A percentile compares a stretch with the other conserved stretches of the same genome.
Conservation (phyloP, 2,797 vertebrate genomes). For the Nyctalus aviator region DNA sequence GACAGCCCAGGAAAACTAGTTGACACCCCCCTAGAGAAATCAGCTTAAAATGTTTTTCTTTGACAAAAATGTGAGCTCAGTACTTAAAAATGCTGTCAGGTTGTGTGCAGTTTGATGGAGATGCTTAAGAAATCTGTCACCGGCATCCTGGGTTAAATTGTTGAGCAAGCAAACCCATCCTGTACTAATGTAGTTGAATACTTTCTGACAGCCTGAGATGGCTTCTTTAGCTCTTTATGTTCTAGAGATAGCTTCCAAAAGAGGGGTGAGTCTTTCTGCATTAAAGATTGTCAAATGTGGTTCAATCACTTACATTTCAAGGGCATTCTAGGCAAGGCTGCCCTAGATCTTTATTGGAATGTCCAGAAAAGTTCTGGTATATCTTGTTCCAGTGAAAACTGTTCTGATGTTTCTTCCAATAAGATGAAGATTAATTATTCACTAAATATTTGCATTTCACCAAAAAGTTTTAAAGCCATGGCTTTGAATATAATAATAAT, state of each 20-base stretch:
- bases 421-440: background rate
- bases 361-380: slow-evolving; percentile 49
- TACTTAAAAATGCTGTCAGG: slow-evolving; percentile 77
- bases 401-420: slow-evolving; percentile 55
- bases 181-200: slow-evolving; percentile 66
- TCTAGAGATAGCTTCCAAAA: slow-evolving; percentile 73
- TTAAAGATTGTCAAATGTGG: slow-evolving; percentile 60
- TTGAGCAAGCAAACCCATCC: slow-evolving; percentile 63
- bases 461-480: background rate
- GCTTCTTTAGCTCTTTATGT: slow-evolving; percentile 71
- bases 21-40: slow-evolving; percentile 71
- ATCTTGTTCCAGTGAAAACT: slow-evolving; percentile 44
- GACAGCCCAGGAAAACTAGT: slow-evolving; percentile 69
- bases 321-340: slow-evolving; percentile 41
- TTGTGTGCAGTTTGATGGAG: slow-evolving; percentile 70
- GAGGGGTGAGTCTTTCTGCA: slow-evolving; percentile 44
- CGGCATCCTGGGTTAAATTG: slow-evolving; percentile 70
- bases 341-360: slow-evolving; percentile 54
- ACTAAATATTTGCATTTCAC: slow-evolving; percentile 36
- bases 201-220: slow-evolving; percentile 77
- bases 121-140: slow-evolving; percentile 75
- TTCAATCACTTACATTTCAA: slow-evolving; percentile 69
- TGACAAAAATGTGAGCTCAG: slow-evolving; percentile 68
- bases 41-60: slow-evolving; percentile 74
- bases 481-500: background rate